Evolutionary conservation across 35 echinoderm and acorn worm species (phyloP).

Genomic region (Amphiura filiformis): DNA sequence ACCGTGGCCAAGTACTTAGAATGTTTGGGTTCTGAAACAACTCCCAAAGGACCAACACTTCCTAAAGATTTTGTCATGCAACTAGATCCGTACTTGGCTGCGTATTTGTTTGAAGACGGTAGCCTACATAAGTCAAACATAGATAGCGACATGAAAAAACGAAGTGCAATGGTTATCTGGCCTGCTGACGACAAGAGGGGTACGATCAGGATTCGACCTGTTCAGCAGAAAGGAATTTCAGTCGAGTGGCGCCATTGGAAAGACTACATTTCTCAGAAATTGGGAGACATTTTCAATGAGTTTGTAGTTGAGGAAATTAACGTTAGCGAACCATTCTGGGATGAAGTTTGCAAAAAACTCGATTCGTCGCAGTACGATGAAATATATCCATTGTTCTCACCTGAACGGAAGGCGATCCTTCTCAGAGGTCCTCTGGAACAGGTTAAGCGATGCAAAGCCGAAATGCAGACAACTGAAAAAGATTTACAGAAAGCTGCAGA

Average conservation of each 20-base stretch:
- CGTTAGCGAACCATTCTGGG: not conserved
- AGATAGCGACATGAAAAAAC: not conserved
- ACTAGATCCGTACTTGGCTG: not conserved
- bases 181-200: not conserved
- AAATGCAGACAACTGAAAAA: not conserved
- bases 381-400: not conserved
- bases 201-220: not conserved
- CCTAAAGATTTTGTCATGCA: constrained; percentile 1
- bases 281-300: not conserved
- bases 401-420: not conserved
- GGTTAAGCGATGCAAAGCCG: not conserved
- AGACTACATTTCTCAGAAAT: not conserved
- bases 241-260: not conserved
- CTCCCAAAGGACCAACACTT: constrained; percentile 6
- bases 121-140: not conserved
- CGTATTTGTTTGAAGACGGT: not conserved
- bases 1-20: not conserved
- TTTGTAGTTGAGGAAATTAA: not conserved
- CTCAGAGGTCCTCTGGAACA: not conserved
- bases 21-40: not conserved
- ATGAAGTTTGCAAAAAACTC: not conserved
- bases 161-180: not conserved
- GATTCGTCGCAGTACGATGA: not conserved
- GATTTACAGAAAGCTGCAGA: constrained; percentile 6
- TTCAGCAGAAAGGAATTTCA: not conserved